Conservation (phyloP, 1,140 invertebrate species). For the Gryon sp. region DNA sequence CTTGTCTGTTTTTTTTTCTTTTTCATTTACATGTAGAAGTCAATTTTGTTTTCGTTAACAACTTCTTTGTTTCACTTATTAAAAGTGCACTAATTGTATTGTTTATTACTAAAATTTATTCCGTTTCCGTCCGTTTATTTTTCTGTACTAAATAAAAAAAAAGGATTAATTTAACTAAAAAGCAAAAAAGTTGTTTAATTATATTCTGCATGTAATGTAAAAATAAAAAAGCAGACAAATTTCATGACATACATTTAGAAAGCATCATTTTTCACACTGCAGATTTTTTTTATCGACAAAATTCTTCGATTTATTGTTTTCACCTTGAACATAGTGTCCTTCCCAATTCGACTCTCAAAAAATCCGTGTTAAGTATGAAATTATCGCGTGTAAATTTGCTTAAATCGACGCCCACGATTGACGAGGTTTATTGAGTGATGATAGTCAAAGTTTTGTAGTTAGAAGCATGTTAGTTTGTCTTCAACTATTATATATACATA, state of each 20-base stretch:
- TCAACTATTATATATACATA: not conserved
- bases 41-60: slow-evolving; percentile 14
- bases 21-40: slow-evolving; percentile 65
- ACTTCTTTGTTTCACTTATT: slow-evolving; percentile 18
- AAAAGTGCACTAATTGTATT: not conserved
- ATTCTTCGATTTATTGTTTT: slow-evolving; percentile 12
- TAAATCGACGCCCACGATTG: slow-evolving; percentile 11
- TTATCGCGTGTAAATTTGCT: slow-evolving; percentile 33
- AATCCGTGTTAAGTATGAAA: slow-evolving; percentile 31
- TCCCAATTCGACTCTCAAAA: slow-evolving; percentile 74
- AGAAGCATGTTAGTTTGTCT: slow-evolving; percentile 21
- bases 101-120: too few relatives aligned
- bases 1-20: slow-evolving; percentile 71
- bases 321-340: slow-evolving; percentile 69
- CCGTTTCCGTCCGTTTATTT: too few relatives aligned
- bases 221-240: slow-evolving; percentile 26
- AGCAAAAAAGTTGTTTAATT: not conserved
- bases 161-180: too few relatives aligned
- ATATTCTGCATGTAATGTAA: slow-evolving; percentile 26
- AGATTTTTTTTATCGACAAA: slow-evolving; percentile 13
- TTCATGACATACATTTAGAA: slow-evolving; percentile 17
- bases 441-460: slow-evolving; percentile 23
- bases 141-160: not conserved
- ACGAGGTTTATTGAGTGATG: slow-evolving; percentile 7
- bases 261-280: slow-evolving; percentile 30